Percentiles rank a stretch among this genome's conserved stretches.
These are phyloP conservation scores for Muscina levida DNA, from an alignment of 2,888 invertebrate species.

Conservation along the genomic window DNA sequence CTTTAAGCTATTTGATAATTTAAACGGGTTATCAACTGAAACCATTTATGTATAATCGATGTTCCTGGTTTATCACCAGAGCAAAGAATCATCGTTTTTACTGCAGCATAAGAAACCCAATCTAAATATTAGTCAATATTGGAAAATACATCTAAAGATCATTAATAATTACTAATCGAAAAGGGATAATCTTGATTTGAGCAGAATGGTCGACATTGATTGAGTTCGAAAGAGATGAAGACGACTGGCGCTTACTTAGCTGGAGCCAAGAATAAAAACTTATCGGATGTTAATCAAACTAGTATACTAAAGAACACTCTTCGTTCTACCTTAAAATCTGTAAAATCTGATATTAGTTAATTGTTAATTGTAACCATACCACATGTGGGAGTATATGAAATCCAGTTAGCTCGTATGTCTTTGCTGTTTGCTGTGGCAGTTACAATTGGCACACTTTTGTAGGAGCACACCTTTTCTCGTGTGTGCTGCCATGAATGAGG, in stretches of 20 bases:
- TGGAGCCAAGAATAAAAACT: slow-evolving; percentile 28
- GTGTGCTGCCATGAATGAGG: background rate
- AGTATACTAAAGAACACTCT: background rate
- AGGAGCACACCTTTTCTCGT: slow-evolving; percentile 43
- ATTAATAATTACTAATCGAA: slow-evolving; percentile 34
- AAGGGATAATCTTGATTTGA: slow-evolving; percentile 19
- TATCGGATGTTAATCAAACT: slow-evolving; percentile 34
- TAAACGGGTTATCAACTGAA: slow-evolving; percentile 9
- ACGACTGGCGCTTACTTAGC: slow-evolving; percentile 15
- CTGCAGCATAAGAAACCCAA: slow-evolving; percentile 31
- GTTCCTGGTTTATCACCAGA: background rate
- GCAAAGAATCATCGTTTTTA: background rate
- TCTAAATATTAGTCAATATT: slow-evolving; percentile 33
- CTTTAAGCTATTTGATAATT: slow-evolving; percentile 20
- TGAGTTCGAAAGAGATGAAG: background rate
- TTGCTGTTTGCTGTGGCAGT: background rate
- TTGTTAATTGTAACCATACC: background rate
- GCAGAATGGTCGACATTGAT: background rate
- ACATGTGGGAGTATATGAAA: background rate
- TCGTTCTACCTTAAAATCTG: background rate
- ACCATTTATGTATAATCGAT: slow-evolving; percentile 15
- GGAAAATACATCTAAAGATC: slow-evolving; percentile 31
- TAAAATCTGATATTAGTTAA: slow-evolving; percentile 8
- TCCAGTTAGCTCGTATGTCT: background rate
- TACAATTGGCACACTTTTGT: slow-evolving; percentile 61